These are phyloP conservation scores for Setipinna tenuifilis DNA, from an alignment of 2,797 vertebrate species.

Conservation along the genomic window DNA sequence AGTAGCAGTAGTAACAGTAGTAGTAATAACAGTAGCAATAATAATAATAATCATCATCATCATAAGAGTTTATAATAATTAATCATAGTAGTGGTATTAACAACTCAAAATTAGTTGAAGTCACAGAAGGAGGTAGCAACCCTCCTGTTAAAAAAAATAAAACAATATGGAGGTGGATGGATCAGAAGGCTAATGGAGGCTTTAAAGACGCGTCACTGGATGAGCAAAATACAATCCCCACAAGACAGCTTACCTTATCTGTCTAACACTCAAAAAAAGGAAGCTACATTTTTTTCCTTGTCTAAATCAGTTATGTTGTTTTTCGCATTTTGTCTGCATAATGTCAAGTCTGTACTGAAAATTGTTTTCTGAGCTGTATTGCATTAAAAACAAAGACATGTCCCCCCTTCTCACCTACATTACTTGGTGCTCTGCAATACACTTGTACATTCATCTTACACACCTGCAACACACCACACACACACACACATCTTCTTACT, in stretches of 20 bases:
- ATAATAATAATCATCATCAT: conserved; percentile 63
- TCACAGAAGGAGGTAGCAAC: conserved; percentile 71
- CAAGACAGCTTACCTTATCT: conserved; percentile 38
- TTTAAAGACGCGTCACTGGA: conserved; percentile 69
- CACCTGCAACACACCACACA: conserved; percentile 4
- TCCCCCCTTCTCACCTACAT: background rate
- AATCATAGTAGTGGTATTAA: conserved; percentile 76
- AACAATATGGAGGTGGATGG: conserved; percentile 62
- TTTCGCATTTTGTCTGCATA: background rate
- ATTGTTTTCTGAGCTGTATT: background rate
- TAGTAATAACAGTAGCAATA: conserved; percentile 78
- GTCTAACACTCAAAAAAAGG: conserved; percentile 28
- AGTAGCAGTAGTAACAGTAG: conserved; percentile 79
- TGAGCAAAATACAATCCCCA: conserved; percentile 69
- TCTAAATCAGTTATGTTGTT: conserved; percentile 10
- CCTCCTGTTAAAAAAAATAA: conserved; percentile 67
- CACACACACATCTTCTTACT: background rate
- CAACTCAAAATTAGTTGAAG: conserved; percentile 68
- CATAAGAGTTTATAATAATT: conserved; percentile 75
- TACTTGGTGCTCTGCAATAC: conserved; percentile 12
- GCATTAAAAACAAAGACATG: background rate
- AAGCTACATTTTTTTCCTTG: background rate
- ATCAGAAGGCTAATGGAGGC: conserved; percentile 69
- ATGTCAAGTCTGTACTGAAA: background rate
- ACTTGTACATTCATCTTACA: background rate